phyloP scores from a whole-genome alignment of 2,797 vertebrate species.

The Gallinago stenura region DNA sequence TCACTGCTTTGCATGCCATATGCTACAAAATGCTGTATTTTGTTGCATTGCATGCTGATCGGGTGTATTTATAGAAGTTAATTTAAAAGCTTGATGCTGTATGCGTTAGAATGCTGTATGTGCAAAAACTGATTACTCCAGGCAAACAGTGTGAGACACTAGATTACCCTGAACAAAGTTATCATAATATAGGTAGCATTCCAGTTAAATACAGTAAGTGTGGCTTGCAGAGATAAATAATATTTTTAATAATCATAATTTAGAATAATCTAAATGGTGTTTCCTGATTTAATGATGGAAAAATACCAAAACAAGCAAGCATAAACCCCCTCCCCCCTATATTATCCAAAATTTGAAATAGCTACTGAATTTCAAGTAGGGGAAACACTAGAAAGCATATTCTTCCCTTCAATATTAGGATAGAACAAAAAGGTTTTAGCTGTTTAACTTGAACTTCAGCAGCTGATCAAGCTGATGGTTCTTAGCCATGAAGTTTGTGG shows the following conservation, averaged over 20 bases:
- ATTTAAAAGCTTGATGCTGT: not conserved
- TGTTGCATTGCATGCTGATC: constrained; percentile 5
- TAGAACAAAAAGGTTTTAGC: not conserved
- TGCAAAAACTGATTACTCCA: not conserved
- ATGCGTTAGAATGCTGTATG: not conserved
- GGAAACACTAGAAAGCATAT: not conserved
- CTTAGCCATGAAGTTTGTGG: not conserved
- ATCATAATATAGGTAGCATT: not conserved
- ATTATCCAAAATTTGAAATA: not conserved
- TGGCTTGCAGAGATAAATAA: not conserved
- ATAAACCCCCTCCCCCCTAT: fast-evolving
- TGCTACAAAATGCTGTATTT: constrained; percentile 27
- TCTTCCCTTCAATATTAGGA: not conserved
- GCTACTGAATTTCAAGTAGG: not conserved
- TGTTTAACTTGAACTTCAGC: not conserved
- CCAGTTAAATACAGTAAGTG: not conserved
- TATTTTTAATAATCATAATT: not conserved
- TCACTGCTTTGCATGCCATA: constrained; percentile 16
- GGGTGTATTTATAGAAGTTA: not conserved
- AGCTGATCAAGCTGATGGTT: not conserved
- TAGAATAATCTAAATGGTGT: not conserved
- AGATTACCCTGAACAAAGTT: not conserved
- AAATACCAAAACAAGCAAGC: not conserved
- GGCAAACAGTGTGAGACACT: not conserved
- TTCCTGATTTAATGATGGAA: not conserved